These are phyloP conservation scores for Corythornis cristatus DNA, from an alignment of 2,113 vertebrate genomes.

Conservation along the genomic window DNA sequence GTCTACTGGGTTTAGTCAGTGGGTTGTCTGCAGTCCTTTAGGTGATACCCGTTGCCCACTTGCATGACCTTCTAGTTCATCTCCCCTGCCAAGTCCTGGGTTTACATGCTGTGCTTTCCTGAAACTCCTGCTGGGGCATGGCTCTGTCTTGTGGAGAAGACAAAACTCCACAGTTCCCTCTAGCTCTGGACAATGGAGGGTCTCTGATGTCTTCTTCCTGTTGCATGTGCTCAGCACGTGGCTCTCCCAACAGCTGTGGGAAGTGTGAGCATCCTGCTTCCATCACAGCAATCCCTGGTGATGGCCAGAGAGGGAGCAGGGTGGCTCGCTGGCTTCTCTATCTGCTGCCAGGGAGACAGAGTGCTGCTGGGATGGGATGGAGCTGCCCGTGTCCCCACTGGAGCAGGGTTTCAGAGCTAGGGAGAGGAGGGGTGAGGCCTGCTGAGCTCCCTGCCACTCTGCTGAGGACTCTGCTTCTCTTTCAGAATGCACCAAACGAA, in stretches of 20 bases:
- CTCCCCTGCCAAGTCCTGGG: not conserved
- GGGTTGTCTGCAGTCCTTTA: not conserved
- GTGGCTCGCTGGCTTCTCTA: not conserved
- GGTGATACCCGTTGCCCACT: not conserved
- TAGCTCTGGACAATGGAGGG: not conserved
- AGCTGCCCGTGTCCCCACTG: not conserved
- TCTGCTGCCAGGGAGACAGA: not conserved
- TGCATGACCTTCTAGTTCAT: not conserved
- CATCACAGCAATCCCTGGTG: not conserved
- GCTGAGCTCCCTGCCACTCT: conserved; percentile 8
- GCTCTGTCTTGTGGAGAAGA: not conserved
- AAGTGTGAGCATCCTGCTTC: conserved; percentile 1
- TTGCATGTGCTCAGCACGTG: not conserved
- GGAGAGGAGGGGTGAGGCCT: not conserved
- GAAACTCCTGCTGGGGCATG: not conserved
- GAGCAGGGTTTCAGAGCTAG: not conserved
- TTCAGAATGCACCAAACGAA: conserved; percentile 99
- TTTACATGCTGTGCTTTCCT: not conserved
- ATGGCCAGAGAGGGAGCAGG: not conserved
- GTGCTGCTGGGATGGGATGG: not conserved
- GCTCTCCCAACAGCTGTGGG: not conserved
- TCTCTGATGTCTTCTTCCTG: not conserved
- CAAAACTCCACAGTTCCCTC: not conserved
- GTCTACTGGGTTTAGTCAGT: not conserved
- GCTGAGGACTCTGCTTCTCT: conserved; percentile 36